Evolutionary conservation across 2,113 vertebrate genomes (phyloP), one percentile per base, ranked within the genome.

Genomic region (Sinocyclocheilus maitianheensis): DNA sequence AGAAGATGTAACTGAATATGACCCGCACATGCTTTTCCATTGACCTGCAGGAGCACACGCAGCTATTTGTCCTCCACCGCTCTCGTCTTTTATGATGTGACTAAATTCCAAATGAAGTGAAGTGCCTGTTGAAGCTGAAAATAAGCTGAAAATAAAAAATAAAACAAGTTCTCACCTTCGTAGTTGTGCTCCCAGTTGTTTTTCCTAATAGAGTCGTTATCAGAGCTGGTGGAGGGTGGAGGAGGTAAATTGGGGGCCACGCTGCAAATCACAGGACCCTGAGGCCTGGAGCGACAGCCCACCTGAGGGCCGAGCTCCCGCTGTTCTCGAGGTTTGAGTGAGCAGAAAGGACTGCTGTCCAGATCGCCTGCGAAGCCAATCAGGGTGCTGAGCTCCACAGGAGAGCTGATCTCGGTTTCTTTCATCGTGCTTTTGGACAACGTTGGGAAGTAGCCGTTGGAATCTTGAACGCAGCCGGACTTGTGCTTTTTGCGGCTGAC

Each of bases 191-290:
- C 97, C 98, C 97, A 98, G 86, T 94, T 95, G 91, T 92, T 96
- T 93, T 99, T 99, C 89, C 95, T 89, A 92, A 97, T 93, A 63
- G 97, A 95, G 88, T 97, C 96, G 0, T 96, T 97, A 92, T 97
- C 97, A 0, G 96, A 95, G 90, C 92, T 96, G 86, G 97, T 96
- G 0, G 96, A 93, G 0, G 95, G 95, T 0, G 93, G 91, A 0
- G 94, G 91, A 0, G 98, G 98, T 43, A 99, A 95, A 89, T 98
- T 96, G 24, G 98, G 98, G 14, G 98, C 97, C 85, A 99, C 98
- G 0, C 97, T 99, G 94, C 98, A 99, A 86, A 99, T 96, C 0
- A 97, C 95, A 0, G 96, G 96, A 65, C 96, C 93, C 37, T 95
- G 93, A 0, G 92, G 91, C 90, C 94, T 96, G 1, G 85, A 89